A percentile compares a stretch with the other conserved stretches of the same genome.
Evolutionary conservation across 2,797 vertebrate genomes (phyloP).

Genomic region (Manis pentadactyla): DNA sequence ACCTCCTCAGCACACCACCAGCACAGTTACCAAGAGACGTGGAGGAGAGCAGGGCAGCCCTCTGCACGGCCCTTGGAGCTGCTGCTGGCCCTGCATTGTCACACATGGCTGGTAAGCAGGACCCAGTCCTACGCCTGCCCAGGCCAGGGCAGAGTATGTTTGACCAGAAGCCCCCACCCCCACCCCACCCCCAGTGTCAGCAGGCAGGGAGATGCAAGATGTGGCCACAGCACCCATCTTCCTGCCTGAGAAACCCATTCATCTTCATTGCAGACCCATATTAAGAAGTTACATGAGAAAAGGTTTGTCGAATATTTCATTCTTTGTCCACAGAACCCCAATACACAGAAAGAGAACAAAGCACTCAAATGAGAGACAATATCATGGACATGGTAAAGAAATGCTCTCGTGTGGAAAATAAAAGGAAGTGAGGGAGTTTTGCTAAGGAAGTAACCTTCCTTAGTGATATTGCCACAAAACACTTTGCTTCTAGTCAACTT

Average conservation of each 20-base stretch:
- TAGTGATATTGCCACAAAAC: not conserved
- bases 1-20: not conserved
- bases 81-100: no score
- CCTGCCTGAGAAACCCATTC: not conserved
- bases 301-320: not conserved
- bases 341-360: not conserved
- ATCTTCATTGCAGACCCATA: not conserved
- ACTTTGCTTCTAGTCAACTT: not conserved
- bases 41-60: not conserved
- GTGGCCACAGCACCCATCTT: not conserved
- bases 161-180: not conserved
- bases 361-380: not conserved
- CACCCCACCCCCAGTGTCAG: not conserved
- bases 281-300: not conserved
- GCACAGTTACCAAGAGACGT: no score
- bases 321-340: not conserved
- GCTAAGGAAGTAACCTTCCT: not conserved
- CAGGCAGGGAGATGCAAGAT: not conserved
- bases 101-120: not conserved
- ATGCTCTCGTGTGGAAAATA: not conserved
- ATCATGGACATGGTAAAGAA: not conserved
- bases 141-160: fast-evolving
- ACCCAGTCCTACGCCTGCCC: no score
- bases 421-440: no score
- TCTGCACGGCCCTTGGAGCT: not conserved